phyloP scores from a whole-genome alignment of 2,797 vertebrate genomes.

The Rhinophrynus dorsalis region DNA sequence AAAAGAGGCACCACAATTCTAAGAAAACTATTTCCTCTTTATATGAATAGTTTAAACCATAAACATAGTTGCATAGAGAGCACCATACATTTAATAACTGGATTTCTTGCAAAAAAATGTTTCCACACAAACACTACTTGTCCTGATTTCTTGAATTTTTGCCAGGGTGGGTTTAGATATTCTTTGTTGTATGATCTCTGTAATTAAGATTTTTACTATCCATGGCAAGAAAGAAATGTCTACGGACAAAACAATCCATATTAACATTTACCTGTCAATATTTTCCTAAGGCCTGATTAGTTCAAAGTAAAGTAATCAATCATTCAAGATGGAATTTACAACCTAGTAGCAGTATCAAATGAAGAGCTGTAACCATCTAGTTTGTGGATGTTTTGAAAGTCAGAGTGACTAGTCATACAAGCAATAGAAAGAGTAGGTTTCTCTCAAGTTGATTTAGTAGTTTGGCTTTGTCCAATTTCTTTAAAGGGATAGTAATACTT shows the following conservation, averaged over 20 bases:
- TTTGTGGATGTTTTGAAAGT: no score
- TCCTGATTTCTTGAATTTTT: slow-evolving; percentile 1
- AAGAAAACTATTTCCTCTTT: slow-evolving; percentile 27
- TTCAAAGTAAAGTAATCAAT: slow-evolving; percentile 8
- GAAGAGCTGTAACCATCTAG: not conserved
- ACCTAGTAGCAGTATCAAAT: not conserved
- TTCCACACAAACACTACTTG: not conserved
- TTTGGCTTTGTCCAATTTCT: no score
- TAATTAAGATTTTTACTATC: not conserved
- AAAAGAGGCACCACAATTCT: slow-evolving; percentile 19
- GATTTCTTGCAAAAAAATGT: not conserved
- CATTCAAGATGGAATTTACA: not conserved
- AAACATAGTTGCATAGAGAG: not conserved
- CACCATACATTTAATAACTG: slow-evolving; percentile 10
- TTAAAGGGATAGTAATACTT: no score
- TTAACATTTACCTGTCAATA: not conserved
- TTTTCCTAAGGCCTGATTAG: not conserved
- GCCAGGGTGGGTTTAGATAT: slow-evolving; percentile 9
- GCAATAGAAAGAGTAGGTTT: no score
- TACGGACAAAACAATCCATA: not conserved
- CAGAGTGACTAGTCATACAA: no score
- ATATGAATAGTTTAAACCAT: slow-evolving; percentile 12
- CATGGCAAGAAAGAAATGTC: not conserved
- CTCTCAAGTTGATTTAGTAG: no score
- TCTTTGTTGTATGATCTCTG: slow-evolving; percentile 19